Evolutionary conservation across 2,113 vertebrate species (phyloP).

Genomic region (Myotis lucifugus): DNA sequence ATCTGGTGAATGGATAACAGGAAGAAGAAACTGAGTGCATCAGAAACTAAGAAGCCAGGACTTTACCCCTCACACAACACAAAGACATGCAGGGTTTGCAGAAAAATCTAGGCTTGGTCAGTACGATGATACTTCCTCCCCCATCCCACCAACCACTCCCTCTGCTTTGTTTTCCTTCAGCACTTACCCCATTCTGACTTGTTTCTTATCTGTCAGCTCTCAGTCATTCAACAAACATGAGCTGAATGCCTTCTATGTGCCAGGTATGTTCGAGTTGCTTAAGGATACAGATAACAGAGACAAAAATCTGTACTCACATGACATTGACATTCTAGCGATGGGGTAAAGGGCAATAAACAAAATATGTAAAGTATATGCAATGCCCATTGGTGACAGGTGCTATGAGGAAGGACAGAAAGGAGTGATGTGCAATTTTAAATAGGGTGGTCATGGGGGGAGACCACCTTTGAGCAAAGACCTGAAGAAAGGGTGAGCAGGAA

Average conservation of each 20-base stretch:
- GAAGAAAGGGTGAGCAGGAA: background rate
- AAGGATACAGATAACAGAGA: background rate
- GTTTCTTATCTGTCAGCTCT: constrained; percentile 18
- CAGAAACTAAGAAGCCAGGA: background rate
- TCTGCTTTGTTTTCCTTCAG: background rate
- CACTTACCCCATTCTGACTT: background rate
- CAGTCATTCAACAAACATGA: constrained; percentile 37
- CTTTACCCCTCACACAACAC: background rate
- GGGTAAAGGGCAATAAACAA: background rate
- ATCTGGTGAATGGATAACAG: background rate
- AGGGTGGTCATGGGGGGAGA: background rate
- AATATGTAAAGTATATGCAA: background rate
- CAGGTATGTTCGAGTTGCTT: background rate
- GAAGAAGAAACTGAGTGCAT: background rate
- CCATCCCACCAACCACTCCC: background rate
- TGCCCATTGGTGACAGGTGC: background rate
- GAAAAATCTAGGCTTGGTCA: background rate
- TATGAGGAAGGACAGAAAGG: background rate
- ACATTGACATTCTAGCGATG: background rate
- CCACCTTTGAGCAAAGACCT: background rate
- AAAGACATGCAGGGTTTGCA: background rate
- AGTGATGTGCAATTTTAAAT: background rate
- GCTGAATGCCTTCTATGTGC: background rate
- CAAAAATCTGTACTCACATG: background rate
- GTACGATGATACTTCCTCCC: background rate